Evolutionary conservation across 2,113 vertebrate genomes (phyloP).

Genomic region (Onychorhynchus coronatus): DNA sequence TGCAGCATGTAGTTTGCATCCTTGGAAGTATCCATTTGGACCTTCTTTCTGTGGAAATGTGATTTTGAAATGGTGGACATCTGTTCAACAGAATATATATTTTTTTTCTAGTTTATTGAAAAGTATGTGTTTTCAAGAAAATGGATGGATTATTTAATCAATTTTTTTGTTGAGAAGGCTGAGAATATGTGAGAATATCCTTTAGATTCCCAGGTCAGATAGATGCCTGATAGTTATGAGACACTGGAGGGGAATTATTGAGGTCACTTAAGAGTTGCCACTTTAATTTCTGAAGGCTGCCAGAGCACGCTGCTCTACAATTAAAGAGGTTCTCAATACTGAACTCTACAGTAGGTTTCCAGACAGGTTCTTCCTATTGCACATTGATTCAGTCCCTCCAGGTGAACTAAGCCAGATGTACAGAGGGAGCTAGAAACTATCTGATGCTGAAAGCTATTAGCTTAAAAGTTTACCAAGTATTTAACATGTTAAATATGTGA

Average conservation of each 20-base stretch:
- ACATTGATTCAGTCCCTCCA: not conserved
- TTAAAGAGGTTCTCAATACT: not conserved
- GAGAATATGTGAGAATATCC: not conserved
- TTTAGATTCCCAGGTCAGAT: not conserved
- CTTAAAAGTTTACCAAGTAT: not conserved
- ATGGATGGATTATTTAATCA: not conserved
- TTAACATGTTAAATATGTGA: not conserved
- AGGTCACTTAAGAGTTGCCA: not conserved
- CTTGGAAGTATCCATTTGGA: conserved; percentile 24
- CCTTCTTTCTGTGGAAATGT: conserved; percentile 14
- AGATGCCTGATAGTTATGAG: not conserved
- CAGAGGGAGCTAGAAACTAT: not conserved
- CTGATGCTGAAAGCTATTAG: not conserved
- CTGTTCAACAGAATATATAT: not conserved
- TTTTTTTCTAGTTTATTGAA: conserved; percentile 6
- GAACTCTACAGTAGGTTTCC: not conserved
- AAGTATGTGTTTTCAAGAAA: not conserved
- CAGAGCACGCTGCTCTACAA: not conserved
- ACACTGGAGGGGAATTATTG: not conserved
- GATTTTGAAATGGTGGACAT: conserved; percentile 13
- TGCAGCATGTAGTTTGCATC: not conserved
- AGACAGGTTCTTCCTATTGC: not conserved
- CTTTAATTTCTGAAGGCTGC: not conserved
- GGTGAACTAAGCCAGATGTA: not conserved
- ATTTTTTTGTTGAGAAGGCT: not conserved